Conservation (phyloP, 1,140 invertebrate genomes). For the Microvelia longipes region DNA sequence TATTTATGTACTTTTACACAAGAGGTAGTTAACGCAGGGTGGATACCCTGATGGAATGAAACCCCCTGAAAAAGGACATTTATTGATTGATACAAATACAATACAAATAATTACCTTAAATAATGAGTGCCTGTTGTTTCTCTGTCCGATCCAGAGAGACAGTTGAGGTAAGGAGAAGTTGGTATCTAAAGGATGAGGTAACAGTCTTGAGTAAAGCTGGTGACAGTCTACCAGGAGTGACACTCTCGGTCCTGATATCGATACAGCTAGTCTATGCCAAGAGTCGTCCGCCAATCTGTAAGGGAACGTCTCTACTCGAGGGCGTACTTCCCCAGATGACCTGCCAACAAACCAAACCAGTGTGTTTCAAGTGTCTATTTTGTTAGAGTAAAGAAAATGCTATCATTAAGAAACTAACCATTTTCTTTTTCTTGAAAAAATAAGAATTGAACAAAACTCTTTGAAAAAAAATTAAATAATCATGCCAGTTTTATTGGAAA, state of each 20-base stretch:
- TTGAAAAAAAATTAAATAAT: too few relatives aligned
- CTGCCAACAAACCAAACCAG: neutral
- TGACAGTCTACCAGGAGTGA: constrained; percentile 73
- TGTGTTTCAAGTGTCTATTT: neutral
- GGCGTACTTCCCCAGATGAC: constrained; percentile 35
- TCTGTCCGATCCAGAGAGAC: constrained; percentile 71
- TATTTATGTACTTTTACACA: too few relatives aligned
- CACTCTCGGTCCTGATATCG: constrained; percentile 63
- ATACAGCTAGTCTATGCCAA: constrained; percentile 73
- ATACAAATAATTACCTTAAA: constrained; percentile 72
- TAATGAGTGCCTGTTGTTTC: constrained; percentile 65
- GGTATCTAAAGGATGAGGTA: constrained; percentile 45
- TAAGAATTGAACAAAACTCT: too few relatives aligned
- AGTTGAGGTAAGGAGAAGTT: constrained; percentile 54
- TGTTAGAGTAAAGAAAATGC: neutral
- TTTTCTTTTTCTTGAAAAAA: too few relatives aligned
- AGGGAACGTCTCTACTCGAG: constrained; percentile 70
- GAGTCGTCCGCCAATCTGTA: constrained; percentile 66
- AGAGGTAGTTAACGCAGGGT: too few relatives aligned
- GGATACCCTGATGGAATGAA: too few relatives aligned
- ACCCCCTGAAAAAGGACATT: too few relatives aligned
- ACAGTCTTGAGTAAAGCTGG: constrained; percentile 58
- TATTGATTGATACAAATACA: too few relatives aligned
- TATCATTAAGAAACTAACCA: too few relatives aligned
- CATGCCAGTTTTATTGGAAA: too few relatives aligned